Percentiles rank a stretch among this genome's conserved stretches.
These are phyloP conservation scores for Glareola pratincola DNA, from an alignment of 2,113 vertebrate genomes.

Conservation along the genomic window DNA sequence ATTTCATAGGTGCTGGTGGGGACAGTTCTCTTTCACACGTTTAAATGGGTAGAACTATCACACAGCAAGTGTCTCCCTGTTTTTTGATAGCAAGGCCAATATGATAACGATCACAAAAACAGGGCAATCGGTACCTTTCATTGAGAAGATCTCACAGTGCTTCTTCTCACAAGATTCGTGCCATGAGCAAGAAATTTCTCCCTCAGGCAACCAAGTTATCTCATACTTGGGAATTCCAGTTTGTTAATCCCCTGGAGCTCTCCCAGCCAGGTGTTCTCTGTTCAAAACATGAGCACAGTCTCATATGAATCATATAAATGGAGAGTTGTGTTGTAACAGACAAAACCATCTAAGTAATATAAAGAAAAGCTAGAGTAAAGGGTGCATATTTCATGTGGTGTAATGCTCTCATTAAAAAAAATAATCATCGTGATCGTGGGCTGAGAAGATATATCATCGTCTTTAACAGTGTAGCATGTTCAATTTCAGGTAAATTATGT, in stretches of 20 bases:
- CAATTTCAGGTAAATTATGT: neutral
- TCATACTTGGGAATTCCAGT: neutral
- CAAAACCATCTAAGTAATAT: neutral
- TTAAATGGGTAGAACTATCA: neutral
- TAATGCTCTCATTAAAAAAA: neutral
- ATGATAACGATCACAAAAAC: neutral
- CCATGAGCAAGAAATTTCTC: neutral
- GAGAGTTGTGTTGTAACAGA: neutral
- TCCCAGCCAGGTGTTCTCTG: neutral
- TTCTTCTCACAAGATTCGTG: neutral
- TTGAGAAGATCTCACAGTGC: neutral
- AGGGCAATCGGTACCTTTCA: neutral
- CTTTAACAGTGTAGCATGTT: neutral
- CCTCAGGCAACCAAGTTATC: neutral
- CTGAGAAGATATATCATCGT: neutral
- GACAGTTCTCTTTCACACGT: neutral
- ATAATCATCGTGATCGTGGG: neutral
- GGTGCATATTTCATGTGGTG: neutral
- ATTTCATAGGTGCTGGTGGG: neutral
- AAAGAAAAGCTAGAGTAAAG: neutral
- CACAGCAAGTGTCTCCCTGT: neutral
- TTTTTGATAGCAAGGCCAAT: neutral
- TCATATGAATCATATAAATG: neutral
- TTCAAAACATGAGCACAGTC: neutral
- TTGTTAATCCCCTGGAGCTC: neutral